Base-by-base conservation (phyloP, 2,888 invertebrate genomes). In the Malachius bipustulatus region DNA sequence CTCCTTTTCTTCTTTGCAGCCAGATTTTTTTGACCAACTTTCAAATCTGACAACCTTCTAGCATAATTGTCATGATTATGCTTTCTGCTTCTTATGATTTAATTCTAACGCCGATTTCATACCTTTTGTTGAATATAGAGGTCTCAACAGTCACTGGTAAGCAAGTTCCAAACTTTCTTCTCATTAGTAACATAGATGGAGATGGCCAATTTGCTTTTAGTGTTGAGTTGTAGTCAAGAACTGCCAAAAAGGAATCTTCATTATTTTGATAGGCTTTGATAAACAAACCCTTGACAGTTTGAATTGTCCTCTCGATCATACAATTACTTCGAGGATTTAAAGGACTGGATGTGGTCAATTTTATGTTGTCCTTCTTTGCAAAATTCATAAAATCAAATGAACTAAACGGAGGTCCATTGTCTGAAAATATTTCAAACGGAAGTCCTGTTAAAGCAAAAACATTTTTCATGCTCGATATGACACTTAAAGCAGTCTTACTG, bases 231-330 rank as follows among this genome's bases (percentile, higher is more conserved):
- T 19, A 19, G 6, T 19, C 24, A n/a, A 19, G 24, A 8, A 19
- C 24, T 8, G 24, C 24, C 6, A 19, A 19, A 19, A 19, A 8
- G 6, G 24, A n/a, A 19, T 19, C 24, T 19, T 19, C 24, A 19
- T n/a, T 19, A n/a, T n/a, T 19, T 19, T 19, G 24, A 19, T 19
- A 19, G n/a, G 24, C 24, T 19, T 19, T 19, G n/a, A 19, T 19
- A 19, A 19, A 19, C 24, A 19, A n/a, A 19, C 24, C 24, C 24
- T 19, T 19, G 24, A 8, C n/a, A 8, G 24, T 19, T n/a, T n/a
- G 24, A 19, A 19, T 19, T 19, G 24, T 19, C n/a, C 24, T 19
- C 24, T 19, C 24, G n/a, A 19, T 19, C 24, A 19, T 19, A 19
- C 24, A 6, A 19, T 19, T 19, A 19, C 24, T 19, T 19, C n/a